Evolutionary conservation across 1,140 invertebrate species (phyloP), one percentile per base, ranked within the genome.

Genomic region (Leptonema lineaticorne): DNA sequence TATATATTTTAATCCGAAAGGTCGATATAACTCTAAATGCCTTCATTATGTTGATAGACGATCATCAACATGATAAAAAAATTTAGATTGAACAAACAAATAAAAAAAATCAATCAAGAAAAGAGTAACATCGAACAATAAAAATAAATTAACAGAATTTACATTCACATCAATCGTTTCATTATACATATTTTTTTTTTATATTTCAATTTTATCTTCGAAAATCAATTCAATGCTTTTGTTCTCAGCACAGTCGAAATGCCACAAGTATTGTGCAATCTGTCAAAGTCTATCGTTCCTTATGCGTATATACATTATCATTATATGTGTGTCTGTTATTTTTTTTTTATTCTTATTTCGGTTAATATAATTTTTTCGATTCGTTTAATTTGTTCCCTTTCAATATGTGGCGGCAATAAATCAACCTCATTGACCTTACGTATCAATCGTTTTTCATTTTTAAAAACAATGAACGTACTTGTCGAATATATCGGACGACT

Each of bases 361-460:
- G 11, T 41, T 41, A 41, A 41, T n/a, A n/a, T n/a, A n/a, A n/a
- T n/a, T n/a, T n/a, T n/a, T n/a, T n/a, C n/a, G n/a, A n/a, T n/a
- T n/a, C n/a, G n/a, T 37, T 37, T 37, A 37, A 37, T 37, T 37
- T 37, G 7, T 7, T 8, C 33, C 7, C 37, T 41, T 41, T 41
- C 16, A 16, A 41, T 41, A 41, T 41, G n/a, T n/a, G 22, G 22
- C 48, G 48, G 57, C 26, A 59, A 59, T 33, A 59, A 59, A 59
- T 59, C 57, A 59, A 59, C 30, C 57, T 33, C 57, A 37, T 33
- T 33, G 57, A 59, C 57, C 57, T 59, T 33, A 59, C 57, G 57
- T 59, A 59, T 59, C 57, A 59, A 59, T 59, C 57, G 57, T 8
- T 16, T n/a, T 7, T 3, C 6, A 53, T 53, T 53, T n/a, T n/a